Evolutionary conservation across 2,797 vertebrate species (phyloP), one percentile per base, ranked within the genome.

Genomic region (Mareca penelope): DNA sequence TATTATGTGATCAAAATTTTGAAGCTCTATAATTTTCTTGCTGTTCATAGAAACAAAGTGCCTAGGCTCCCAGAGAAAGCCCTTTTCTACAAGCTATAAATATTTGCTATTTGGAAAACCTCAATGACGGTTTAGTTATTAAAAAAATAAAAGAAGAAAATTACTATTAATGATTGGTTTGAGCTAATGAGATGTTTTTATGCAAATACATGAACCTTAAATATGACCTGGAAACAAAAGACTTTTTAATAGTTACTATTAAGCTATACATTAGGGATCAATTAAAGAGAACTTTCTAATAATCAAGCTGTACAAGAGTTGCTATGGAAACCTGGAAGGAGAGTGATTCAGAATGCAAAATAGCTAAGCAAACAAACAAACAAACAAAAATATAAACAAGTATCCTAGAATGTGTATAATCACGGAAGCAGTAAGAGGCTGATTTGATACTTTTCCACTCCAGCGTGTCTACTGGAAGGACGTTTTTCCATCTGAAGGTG

Each of bases 151-250:
- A 98, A 98, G 97, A 98, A 98, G 98, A 98, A 99, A 99, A 99
- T 98, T 98, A 97, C 98, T 98, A 98, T 97, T 99, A 99, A 99
- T 99, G 98, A 99, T 98, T 98, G 98, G 98, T 99, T 99, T 98
- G 91, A 97, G 97, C 95, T 98, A 98, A 98, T 98, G 98, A 98
- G 97, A 98, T 98, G 98, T 98, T 99, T 99, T 99, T 99, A 99
- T 99, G 98, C 98, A 99, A 99, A 99, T 99, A 95, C 73, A 78
- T 97, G 97, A 98, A 98, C 98, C 98, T 95, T 98, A 98, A 99
- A 99, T 99, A 98, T 98, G 99, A 99, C 98, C 99, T 98, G 98
- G 98, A 99, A 99, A 99, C 99, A 99, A 99, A 98, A 99, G 98
- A 98, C 98, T 98, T 98, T 98, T 98, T 98, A 98, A 98, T 98